phyloP scores from a whole-genome alignment of 1,140 invertebrate species.

The Caenorhabditis tropicalis region DNA sequence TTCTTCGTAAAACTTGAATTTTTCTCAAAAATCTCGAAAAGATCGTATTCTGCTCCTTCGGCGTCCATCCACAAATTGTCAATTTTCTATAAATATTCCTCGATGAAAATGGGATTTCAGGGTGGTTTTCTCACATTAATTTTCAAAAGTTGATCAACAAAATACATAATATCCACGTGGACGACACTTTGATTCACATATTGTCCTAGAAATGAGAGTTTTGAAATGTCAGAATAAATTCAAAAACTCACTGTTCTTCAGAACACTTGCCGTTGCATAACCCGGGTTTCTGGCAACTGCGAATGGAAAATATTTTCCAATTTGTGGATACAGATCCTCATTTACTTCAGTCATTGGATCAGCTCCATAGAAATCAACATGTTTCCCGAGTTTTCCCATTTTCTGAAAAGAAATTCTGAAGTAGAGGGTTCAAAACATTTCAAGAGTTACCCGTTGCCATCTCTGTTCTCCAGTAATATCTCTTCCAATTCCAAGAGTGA shows the following conservation, averaged over 20 bases:
- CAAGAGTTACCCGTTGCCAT: neutral
- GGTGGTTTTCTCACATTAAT: neutral
- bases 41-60: constrained; percentile 50
- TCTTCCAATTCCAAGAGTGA: neutral
- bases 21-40: constrained; percentile 30
- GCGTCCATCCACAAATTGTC: constrained; percentile 48
- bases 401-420: constrained; percentile 14
- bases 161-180: neutral
- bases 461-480: constrained; percentile 4
- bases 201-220: neutral
- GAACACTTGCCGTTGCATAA: constrained; percentile 1
- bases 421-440: too few relatives aligned
- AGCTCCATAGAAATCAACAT: constrained; percentile 3
- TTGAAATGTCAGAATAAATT: neutral
- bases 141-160: neutral
- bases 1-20: constrained; percentile 5
- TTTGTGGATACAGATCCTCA: neutral
- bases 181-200: constrained; percentile 2
- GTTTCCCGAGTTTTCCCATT: constrained; percentile 27
- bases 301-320: constrained; percentile 31
- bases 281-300: neutral
- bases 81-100: neutral
- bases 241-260: neutral
- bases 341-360: constrained; percentile 37
- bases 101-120: neutral